These are phyloP conservation scores for Drosophila mulleri DNA, from an alignment of 2,888 invertebrate species.

Conservation along the genomic window DNA sequence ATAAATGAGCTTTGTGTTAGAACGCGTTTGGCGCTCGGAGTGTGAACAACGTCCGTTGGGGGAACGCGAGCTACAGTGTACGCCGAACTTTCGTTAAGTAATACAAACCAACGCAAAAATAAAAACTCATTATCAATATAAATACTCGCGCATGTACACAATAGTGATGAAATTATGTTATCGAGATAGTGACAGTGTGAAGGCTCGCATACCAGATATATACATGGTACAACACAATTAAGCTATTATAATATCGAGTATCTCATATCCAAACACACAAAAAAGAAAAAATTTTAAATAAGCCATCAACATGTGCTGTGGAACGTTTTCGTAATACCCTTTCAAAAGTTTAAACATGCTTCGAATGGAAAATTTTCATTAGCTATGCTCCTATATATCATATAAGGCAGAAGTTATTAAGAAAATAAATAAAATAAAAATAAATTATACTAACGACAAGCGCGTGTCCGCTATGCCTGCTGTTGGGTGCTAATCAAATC, in stretches of 20 bases:
- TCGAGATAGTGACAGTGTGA: conserved; percentile 13
- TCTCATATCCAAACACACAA: background rate
- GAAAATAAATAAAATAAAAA: conserved; percentile 33
- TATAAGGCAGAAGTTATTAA: conserved; percentile 40
- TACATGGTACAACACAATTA: background rate
- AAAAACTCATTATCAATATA: conserved; percentile 23
- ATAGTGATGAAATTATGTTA: conserved; percentile 34
- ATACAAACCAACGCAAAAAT: conserved; percentile 15
- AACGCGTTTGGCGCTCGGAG: conserved; percentile 42
- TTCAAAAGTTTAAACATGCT: conserved; percentile 15
- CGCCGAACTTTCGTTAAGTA: conserved; percentile 25
- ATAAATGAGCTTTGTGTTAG: conserved; percentile 31
- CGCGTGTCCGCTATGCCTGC: conserved; percentile 55
- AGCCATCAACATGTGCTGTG: conserved; percentile 27
- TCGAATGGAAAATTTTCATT: conserved; percentile 47
- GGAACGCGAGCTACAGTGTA: background rate
- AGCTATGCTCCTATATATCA: conserved; percentile 22
- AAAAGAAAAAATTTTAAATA: background rate
- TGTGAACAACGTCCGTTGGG: conserved; percentile 16
- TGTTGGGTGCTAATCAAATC: conserved; percentile 58
- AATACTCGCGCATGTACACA: background rate
- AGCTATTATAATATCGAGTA: background rate
- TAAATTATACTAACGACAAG: conserved; percentile 72
- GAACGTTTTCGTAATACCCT: conserved; percentile 25
- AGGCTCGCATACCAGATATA: background rate